A percentile compares a stretch with the other conserved stretches of the same genome.
phyloP scores from a whole-genome alignment of 2,888 invertebrate species.

The Cerceris rybyensis region DNA sequence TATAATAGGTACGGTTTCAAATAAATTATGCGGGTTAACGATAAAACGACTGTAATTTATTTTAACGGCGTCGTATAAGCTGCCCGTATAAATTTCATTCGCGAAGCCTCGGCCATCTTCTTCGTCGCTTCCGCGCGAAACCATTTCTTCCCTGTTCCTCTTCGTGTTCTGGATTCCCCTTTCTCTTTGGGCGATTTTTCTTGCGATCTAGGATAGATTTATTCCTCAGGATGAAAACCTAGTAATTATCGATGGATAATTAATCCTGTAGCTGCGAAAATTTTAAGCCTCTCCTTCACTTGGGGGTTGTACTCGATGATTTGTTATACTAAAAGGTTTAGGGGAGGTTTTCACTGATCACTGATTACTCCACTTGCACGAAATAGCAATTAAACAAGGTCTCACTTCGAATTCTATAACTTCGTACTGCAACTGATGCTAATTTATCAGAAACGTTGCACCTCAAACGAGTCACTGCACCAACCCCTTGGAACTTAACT shows the following conservation, averaged over 20 bases:
- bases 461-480: no score
- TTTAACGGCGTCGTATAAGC: constrained; percentile 76
- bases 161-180: neutral
- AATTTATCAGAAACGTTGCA: no score
- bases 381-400: no score
- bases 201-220: constrained; percentile 17
- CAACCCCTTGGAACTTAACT: no score
- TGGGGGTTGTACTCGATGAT: no score
- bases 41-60: constrained; percentile 78
- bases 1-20: constrained; percentile 63
- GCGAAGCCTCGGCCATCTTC: constrained; percentile 33
- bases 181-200: neutral
- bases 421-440: no score
- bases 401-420: no score
- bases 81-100: constrained; percentile 73
- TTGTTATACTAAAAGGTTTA: no score
- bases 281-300: no score
- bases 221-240: constrained; percentile 7
- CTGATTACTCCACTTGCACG: no score
- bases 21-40: constrained; percentile 70
- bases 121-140: neutral
- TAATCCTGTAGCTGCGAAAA: no score
- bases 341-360: no score
- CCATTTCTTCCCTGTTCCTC: neutral
- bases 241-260: neutral